phyloP scores from a whole-genome alignment of 2,888 invertebrate genomes.

The Parnassius smintheus region DNA sequence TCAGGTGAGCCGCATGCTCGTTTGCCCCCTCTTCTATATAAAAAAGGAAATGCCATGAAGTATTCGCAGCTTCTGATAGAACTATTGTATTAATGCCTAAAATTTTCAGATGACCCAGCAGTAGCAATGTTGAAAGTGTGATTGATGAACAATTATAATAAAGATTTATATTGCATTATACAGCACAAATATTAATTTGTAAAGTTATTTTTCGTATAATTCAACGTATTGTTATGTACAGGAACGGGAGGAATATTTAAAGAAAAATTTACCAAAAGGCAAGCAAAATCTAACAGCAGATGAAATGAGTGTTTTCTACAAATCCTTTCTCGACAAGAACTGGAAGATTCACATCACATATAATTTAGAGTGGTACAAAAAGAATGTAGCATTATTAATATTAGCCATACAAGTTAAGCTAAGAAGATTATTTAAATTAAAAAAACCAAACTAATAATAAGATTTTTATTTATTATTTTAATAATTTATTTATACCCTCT shows the following conservation, averaged over 20 bases:
- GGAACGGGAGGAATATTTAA: constrained; percentile 82
- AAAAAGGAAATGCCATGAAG: too few relatives aligned
- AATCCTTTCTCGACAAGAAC: constrained; percentile 90
- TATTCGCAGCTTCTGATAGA: too few relatives aligned
- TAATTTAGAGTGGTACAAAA: constrained; percentile 92
- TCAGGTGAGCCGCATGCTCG: too few relatives aligned
- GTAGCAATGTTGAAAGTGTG: too few relatives aligned
- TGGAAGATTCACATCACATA: constrained; percentile 88
- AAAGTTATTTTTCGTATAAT: too few relatives aligned
- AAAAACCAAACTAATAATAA: constrained; percentile 37
- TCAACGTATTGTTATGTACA: constrained; percentile 40
- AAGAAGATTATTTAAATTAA: constrained; percentile 57
- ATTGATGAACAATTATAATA: too few relatives aligned
- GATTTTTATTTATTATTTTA: constrained; percentile 11
- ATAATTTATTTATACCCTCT: too few relatives aligned
- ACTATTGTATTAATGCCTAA: too few relatives aligned
- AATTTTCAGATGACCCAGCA: too few relatives aligned
- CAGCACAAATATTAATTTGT: too few relatives aligned
- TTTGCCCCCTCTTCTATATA: too few relatives aligned
- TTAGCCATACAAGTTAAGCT: constrained; percentile 83
- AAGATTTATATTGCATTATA: too few relatives aligned
- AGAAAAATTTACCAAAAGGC: constrained; percentile 65
- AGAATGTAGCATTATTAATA: constrained; percentile 84
- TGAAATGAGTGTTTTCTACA: constrained; percentile 94
- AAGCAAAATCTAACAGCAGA: constrained; percentile 85